These are phyloP conservation scores for Peromyscus californicus DNA, from an alignment of 2,113 vertebrate species.

Conservation along the genomic window DNA sequence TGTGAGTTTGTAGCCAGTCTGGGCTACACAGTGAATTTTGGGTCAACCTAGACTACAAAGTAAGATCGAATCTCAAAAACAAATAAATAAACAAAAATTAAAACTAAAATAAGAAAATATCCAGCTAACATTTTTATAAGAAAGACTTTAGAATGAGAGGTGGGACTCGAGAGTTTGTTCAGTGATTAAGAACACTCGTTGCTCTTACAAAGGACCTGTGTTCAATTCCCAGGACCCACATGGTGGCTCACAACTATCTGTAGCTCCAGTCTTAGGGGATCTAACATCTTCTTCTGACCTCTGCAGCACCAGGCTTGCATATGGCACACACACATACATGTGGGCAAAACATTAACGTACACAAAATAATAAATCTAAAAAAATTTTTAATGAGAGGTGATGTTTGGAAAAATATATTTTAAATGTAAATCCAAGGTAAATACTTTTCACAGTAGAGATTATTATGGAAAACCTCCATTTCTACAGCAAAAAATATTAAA, in stretches of 20 bases:
- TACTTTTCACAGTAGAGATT: conserved; percentile 31
- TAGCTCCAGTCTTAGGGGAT: not conserved
- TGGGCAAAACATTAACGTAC: not conserved
- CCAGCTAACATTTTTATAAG: conserved; percentile 9
- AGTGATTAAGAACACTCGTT: not conserved
- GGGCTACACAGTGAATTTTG: not conserved
- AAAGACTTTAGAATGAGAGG: not conserved
- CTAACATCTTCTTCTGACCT: not conserved
- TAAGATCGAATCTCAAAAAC: not conserved
- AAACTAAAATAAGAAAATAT: conserved; percentile 13
- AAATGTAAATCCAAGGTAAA: conserved; percentile 16
- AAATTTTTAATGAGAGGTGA: not conserved
- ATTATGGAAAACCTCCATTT: conserved; percentile 32
- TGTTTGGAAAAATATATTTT: not conserved
- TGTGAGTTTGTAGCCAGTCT: not conserved
- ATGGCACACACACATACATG: not conserved
- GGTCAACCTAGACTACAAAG: not conserved
- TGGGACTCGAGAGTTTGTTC: not conserved
- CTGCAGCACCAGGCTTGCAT: not conserved
- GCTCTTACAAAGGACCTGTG: not conserved
- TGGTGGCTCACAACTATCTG: not conserved
- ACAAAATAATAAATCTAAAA: not conserved
- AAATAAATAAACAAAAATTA: not conserved
- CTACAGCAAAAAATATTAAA: conserved; percentile 36
- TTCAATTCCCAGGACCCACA: not conserved